Evolutionary conservation across 2,113 vertebrate genomes (phyloP).

Genomic region (Perca flavescens): DNA sequence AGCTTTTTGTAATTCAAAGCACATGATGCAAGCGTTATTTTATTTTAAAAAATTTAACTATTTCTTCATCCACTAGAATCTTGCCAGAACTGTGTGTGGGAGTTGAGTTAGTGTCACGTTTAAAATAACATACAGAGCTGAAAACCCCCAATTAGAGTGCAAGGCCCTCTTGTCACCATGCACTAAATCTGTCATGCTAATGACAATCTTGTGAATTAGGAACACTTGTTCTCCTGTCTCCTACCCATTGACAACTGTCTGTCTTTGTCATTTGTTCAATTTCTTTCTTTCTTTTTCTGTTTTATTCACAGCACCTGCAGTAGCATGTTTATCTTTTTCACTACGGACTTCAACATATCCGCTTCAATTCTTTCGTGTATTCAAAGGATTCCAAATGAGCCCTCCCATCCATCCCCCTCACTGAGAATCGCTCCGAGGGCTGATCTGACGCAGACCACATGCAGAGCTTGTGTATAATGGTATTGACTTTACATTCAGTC

Average conservation of each 20-base stretch:
- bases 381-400: constrained; percentile 64
- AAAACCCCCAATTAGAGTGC: constrained; percentile 74
- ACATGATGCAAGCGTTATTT: constrained; percentile 45
- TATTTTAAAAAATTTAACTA: constrained; percentile 30
- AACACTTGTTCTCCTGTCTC: constrained; percentile 39
- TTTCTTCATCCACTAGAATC: constrained; percentile 48
- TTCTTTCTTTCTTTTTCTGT: not conserved
- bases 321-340: constrained; percentile 54
- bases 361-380: constrained; percentile 52
- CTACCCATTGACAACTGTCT: constrained; percentile 41
- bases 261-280: constrained; percentile 37
- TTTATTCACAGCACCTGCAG: constrained; percentile 47
- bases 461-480: constrained; percentile 74
- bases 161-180: constrained; percentile 63
- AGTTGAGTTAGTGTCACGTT: constrained; percentile 70
- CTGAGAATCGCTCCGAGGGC: constrained; percentile 62
- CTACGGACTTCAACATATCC: constrained; percentile 62
- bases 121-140: constrained; percentile 68
- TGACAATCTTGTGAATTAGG: constrained; percentile 71
- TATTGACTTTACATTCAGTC: constrained; percentile 80
- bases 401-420: constrained; percentile 41
- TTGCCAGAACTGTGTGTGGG: constrained; percentile 66
- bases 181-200: constrained; percentile 77
- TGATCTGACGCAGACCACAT: constrained; percentile 76
- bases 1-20: constrained; percentile 13